Evolutionary conservation across 2,888 invertebrate species (phyloP).

Genomic region (Cheilosia soror): DNA sequence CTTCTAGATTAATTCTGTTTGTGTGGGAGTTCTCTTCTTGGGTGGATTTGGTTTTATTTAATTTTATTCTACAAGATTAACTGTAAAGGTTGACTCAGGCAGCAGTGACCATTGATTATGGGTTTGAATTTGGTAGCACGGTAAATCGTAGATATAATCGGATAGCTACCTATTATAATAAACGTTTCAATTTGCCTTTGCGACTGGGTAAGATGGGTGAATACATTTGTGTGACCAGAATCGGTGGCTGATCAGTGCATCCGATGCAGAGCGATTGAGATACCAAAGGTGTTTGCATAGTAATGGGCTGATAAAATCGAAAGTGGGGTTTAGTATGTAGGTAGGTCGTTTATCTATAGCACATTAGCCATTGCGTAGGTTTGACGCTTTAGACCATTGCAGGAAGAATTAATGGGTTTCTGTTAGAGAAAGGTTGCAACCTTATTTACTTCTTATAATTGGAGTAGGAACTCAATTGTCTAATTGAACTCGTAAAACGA

Average conservation of each 20-base stretch:
- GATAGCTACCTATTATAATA: not conserved
- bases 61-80: conserved; percentile 5
- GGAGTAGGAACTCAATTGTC: no score
- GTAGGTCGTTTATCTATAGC: not conserved
- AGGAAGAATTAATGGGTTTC: not conserved
- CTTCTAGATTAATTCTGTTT: conserved; percentile 26
- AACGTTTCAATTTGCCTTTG: conserved; percentile 10
- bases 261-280: not conserved
- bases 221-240: conserved; percentile 2
- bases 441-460: no score
- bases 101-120: conserved; percentile 10
- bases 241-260: not conserved
- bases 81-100: conserved; percentile 20
- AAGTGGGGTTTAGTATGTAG: not conserved
- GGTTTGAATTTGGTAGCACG: conserved; percentile 4
- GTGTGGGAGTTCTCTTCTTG: conserved; percentile 51
- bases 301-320: not conserved
- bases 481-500: no score
- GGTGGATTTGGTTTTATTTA: conserved; percentile 12
- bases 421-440: no score
- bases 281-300: not conserved
- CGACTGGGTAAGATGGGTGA: not conserved
- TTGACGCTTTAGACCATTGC: not conserved
- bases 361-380: not conserved
- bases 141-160: conserved; percentile 13